Conservation (phyloP, 2,113 vertebrate species). For the Perognathus longimembris region DNA sequence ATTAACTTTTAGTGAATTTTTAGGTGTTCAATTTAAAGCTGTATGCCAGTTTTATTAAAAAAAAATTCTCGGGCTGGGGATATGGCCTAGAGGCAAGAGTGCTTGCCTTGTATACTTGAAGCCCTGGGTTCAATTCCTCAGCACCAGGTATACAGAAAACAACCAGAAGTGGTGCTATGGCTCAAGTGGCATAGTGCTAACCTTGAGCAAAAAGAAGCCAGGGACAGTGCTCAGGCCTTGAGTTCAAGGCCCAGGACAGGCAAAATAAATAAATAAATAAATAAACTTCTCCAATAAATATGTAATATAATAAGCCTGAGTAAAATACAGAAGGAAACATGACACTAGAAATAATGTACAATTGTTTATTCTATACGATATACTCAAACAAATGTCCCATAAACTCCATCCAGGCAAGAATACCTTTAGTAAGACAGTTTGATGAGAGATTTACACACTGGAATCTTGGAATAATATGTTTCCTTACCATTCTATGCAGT, state of each 20-base stretch:
- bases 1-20: neutral
- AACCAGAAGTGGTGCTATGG: too few relatives aligned
- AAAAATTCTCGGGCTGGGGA: too few relatives aligned
- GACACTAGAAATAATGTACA: neutral
- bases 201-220: too few relatives aligned
- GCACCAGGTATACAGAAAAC: too few relatives aligned
- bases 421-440: neutral
- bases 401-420: neutral
- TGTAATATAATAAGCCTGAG: neutral
- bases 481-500: neutral
- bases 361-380: neutral
- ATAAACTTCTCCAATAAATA: neutral
- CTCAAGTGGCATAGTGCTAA: too few relatives aligned
- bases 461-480: neutral
- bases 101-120: too few relatives aligned
- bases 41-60: neutral
- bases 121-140: too few relatives aligned
- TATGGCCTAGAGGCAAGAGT: too few relatives aligned
- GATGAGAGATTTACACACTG: neutral
- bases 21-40: neutral
- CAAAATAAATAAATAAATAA: too few relatives aligned
- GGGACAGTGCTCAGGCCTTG: too few relatives aligned
- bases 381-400: neutral
- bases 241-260: too few relatives aligned
- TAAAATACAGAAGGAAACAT: neutral